Conservation (phyloP, 2,113 vertebrate species). For the Zapornia atra region DNA sequence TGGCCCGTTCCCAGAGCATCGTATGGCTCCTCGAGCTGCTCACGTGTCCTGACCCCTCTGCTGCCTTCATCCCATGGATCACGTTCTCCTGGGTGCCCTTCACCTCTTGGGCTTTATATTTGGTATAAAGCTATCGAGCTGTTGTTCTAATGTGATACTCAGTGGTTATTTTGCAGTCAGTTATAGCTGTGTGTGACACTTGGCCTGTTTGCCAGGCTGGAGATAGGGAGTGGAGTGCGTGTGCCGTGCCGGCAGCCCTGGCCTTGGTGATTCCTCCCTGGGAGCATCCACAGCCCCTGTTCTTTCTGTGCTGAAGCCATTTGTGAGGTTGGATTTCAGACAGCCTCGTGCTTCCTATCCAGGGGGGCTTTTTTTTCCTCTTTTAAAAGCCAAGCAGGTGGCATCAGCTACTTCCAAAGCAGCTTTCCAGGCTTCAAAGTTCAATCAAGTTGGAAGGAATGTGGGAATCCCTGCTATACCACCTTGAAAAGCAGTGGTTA, state of each 20-base stretch:
- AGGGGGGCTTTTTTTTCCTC: too few relatives aligned
- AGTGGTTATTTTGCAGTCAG: too few relatives aligned
- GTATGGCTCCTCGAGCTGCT: background rate
- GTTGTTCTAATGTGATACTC: too few relatives aligned
- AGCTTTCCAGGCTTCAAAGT: background rate
- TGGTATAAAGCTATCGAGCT: too few relatives aligned
- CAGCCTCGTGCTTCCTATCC: background rate
- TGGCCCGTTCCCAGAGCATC: background rate
- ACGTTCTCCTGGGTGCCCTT: too few relatives aligned
- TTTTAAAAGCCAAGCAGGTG: background rate
- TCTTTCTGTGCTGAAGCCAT: background rate
- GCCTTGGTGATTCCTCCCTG: background rate
- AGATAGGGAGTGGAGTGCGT: accelerated
- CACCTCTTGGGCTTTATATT: too few relatives aligned
- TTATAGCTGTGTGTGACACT: too few relatives aligned
- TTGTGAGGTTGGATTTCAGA: background rate
- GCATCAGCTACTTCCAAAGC: background rate
- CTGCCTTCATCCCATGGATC: too few relatives aligned
- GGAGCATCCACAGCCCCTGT: background rate
- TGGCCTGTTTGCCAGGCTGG: too few relatives aligned
- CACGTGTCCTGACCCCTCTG: background rate
- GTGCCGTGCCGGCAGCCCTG: accelerated
- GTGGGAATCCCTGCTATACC: accelerated
- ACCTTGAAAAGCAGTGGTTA: background rate
- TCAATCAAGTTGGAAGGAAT: accelerated